phyloP scores from a whole-genome alignment of 1,140 invertebrate genomes.

The Lysiphlebus fabarum region DNA sequence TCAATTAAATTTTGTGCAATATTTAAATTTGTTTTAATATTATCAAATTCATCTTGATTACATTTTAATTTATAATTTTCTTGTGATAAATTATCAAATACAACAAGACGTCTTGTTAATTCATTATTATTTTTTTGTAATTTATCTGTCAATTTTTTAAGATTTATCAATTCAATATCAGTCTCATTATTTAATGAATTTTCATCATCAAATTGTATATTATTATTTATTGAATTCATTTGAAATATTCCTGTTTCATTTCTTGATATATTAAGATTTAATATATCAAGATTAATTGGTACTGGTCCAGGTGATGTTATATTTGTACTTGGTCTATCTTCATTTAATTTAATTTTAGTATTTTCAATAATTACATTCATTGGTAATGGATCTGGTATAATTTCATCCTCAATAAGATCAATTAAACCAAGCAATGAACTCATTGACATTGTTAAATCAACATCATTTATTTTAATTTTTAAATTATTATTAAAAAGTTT shows the following conservation, averaged over 20 bases:
- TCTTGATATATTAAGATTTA: constrained; percentile 65
- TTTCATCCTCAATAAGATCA: constrained; percentile 84
- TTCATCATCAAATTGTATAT: constrained; percentile 27
- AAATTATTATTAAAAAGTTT: constrained; percentile 52
- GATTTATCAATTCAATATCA: constrained; percentile 52
- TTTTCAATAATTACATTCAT: constrained; percentile 73
- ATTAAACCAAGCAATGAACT: constrained; percentile 74
- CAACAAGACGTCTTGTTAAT: constrained; percentile 58
- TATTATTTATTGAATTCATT: constrained; percentile 48
- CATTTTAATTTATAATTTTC: constrained; percentile 61
- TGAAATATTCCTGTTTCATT: constrained; percentile 69
- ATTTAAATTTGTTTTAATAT: constrained; percentile 59
- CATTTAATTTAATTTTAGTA: constrained; percentile 66
- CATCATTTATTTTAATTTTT: constrained; percentile 64
- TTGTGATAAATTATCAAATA: constrained; percentile 63
- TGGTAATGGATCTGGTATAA: constrained; percentile 73
- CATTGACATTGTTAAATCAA: constrained; percentile 72
- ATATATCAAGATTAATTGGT: constrained; percentile 74
- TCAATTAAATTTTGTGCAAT: constrained; percentile 71
- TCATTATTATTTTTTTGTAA: constrained; percentile 65
- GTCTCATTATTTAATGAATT: constrained; percentile 37
- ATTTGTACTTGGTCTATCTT: constrained; percentile 76
- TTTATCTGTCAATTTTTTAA: constrained; percentile 56
- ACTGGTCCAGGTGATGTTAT: constrained; percentile 79
- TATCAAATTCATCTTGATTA: constrained; percentile 63